A percentile compares a stretch with the other conserved stretches of the same genome.
These are phyloP conservation scores for Acanthosepion pharaonis DNA, from an alignment of 2,888 invertebrate genomes.

Conservation along the genomic window DNA sequence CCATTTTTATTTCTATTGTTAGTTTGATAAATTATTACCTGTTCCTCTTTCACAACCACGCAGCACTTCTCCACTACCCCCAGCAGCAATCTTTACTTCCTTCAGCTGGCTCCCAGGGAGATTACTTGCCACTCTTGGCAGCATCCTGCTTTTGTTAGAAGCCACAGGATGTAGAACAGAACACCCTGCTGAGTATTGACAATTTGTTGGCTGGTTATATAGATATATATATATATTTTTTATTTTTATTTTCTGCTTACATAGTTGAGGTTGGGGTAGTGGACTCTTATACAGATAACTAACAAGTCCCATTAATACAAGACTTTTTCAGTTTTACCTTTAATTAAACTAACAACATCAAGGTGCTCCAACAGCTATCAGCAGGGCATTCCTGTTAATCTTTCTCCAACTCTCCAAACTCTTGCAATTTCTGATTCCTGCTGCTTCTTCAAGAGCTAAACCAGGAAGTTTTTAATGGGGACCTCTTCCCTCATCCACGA, in stretches of 20 bases:
- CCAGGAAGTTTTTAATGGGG: not conserved
- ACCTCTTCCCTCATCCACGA: not conserved
- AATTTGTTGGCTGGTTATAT: not conserved
- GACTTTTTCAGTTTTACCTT: not conserved
- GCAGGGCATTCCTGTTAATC: not conserved
- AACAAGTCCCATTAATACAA: not conserved
- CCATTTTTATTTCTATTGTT: not conserved
- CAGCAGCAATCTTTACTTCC: not conserved
- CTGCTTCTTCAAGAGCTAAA: not conserved
- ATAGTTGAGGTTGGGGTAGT: not conserved
- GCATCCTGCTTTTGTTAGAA: not conserved
- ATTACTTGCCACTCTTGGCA: not conserved
- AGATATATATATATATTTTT: not conserved
- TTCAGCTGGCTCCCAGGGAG: not conserved
- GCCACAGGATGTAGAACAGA: not conserved
- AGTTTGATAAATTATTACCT: not conserved
- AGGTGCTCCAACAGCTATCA: slow-evolving; percentile 33
- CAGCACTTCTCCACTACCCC: not conserved
- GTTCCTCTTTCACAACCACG: not conserved
- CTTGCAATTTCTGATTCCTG: not conserved
- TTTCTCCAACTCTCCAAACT: not conserved
- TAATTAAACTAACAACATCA: not conserved
- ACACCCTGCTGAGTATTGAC: not conserved
- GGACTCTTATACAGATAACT: not conserved
- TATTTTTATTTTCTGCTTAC: not conserved